Percentiles rank a stretch among this genome's conserved stretches.
These are phyloP conservation scores for Vespertilio murinus DNA, from an alignment of 2,797 vertebrate genomes.

Conservation along the genomic window DNA sequence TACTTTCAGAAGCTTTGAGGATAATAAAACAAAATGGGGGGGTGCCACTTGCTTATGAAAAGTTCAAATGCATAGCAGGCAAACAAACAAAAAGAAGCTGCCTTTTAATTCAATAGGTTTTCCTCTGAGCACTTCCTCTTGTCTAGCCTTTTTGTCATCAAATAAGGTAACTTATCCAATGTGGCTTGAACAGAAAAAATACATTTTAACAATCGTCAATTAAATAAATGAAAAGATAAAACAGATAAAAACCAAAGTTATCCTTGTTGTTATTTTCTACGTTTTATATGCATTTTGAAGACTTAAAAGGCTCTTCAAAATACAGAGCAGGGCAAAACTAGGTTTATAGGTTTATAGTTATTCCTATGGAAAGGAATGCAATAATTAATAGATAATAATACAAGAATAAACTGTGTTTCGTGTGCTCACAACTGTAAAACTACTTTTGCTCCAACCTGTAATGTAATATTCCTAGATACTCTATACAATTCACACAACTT, in stretches of 20 bases:
- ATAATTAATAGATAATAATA: not conserved
- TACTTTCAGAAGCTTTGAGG: not conserved
- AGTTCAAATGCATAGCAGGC: not conserved
- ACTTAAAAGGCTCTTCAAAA: conserved; percentile 54
- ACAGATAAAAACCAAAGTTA: not conserved
- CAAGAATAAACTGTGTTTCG: not conserved
- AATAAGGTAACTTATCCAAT: not conserved
- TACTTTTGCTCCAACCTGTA: not conserved
- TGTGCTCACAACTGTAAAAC: not conserved
- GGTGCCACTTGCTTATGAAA: conserved; percentile 8
- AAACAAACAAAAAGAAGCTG: not conserved
- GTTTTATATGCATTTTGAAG: conserved; percentile 55
- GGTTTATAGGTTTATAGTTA: not conserved
- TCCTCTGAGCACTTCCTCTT: not conserved
- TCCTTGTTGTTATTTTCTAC: conserved; percentile 39
- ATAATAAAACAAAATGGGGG: not conserved
- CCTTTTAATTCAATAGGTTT: conserved; percentile 19
- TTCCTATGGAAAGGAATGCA: not conserved
- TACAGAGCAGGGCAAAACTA: not conserved
- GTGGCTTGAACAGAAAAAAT: not conserved
- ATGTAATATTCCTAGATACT: conserved; percentile 16
- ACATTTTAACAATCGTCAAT: not conserved
- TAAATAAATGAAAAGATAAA: conserved; percentile 35
- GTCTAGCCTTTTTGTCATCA: not conserved
- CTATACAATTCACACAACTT: conserved; percentile 58